A percentile compares a stretch with the other conserved stretches of the same genome.
Evolutionary conservation across 2,888 invertebrate species (phyloP).

Genomic region (Ormyrus thymus): DNA sequence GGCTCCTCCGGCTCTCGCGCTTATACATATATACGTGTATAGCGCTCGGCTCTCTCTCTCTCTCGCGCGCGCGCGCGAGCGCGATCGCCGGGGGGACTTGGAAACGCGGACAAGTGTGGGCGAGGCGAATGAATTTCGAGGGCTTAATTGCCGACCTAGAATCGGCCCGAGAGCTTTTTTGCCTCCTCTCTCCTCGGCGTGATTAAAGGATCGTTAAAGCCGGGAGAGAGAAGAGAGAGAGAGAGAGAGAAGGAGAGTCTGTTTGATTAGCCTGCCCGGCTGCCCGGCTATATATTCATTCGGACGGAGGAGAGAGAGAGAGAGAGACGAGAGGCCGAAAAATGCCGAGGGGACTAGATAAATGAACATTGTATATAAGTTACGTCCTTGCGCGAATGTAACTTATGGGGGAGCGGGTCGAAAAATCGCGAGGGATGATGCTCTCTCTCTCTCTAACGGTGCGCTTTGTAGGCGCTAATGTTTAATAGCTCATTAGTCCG

Average conservation of each 20-base stretch:
- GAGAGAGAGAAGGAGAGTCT: neutral
- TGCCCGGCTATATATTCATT: slow-evolving; percentile 32
- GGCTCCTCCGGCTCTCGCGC: slow-evolving; percentile 63
- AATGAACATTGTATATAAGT: slow-evolving; percentile 8
- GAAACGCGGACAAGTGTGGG: slow-evolving; percentile 51
- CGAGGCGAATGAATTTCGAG: slow-evolving; percentile 47
- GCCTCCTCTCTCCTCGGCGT: slow-evolving; percentile 1
- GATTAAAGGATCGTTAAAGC: slow-evolving; percentile 45
- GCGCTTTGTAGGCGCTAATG: no score
- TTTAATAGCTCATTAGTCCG: no score
- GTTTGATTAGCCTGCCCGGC: slow-evolving; percentile 21
- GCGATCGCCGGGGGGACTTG: slow-evolving; percentile 51
- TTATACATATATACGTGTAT: slow-evolving; percentile 37
- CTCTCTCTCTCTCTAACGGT: no score
- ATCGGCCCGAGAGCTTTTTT: neutral
- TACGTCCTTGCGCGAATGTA: no score
- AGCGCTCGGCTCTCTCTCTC: slow-evolving; percentile 54
- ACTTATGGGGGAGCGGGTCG: no score
- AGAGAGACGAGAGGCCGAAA: no score
- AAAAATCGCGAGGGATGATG: no score
- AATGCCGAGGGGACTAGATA: neutral
- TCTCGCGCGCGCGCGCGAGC: no score
- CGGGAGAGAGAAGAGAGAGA: neutral
- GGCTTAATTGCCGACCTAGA: slow-evolving; percentile 30
- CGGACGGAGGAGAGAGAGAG: neutral